Evolutionary conservation across 2,888 invertebrate genomes (phyloP), one percentile per base, ranked within the genome.

Genomic region (Anarsia innoxiella): DNA sequence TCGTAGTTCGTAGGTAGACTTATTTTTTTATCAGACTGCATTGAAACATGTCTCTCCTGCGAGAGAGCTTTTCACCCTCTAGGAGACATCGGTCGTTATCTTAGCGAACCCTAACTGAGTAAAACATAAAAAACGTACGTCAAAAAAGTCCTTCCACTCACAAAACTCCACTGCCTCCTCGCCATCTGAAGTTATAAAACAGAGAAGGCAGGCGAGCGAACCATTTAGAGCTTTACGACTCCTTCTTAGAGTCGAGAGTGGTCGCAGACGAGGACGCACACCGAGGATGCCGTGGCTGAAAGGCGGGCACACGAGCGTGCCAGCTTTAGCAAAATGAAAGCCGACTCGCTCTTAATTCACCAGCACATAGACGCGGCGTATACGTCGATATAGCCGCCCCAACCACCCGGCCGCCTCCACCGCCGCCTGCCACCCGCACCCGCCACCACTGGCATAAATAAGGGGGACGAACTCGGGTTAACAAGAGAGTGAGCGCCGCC

Each of bases 301-400:
- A 82, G 70, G 76, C 77, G 72, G 68, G 80, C 83, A 84, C 83
- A 83, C 84, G 72, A 80, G 74, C 79, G 73, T 78, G 69, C 68
- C 70, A 80, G 83, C 80, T 84, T 82, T 83, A 78, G 80, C 77
- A 72, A 83, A 83, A 84, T 84, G 84, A 83, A 83, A 83, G 83
- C 82, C 80, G 80, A 80, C 71, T 79, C 83, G 79, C 82, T 84
- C 82, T 82, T 83, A 83, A 83, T 83, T 82, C 82, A 84, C 83
- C 68, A 73, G 59, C 66, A 83, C 83, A 80, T 66, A 65, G 72
- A 68, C 62, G 60, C 56, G 56, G 59, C 61, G 71, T 69, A 69
- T 56, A 59, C 72, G 72, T 72, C 72, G 77, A 73, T 72, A 59
- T 25, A 46, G 46, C 53, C 56, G 51, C 56, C 59, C 55, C 51